Evolutionary conservation across 2,797 vertebrate genomes (phyloP), one percentile per base, ranked within the genome.

Genomic region (Avahi laniger): DNA sequence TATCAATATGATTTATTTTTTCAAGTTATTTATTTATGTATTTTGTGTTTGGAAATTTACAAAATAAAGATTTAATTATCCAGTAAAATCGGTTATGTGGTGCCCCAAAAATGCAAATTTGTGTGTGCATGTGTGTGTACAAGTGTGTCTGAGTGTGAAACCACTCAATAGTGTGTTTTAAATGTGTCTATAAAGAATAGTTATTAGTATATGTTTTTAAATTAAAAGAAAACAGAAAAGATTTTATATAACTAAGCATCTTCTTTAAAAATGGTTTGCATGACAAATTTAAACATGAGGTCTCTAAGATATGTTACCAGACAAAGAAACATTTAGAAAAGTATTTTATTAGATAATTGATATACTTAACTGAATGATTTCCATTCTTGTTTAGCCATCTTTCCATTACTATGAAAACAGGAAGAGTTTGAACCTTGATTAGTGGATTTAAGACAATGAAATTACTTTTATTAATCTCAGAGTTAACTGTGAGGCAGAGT

Each of bases 401-500:
- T 93, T 95, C 22, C 54, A 76, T 80, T 90, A 87, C 11, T 12
- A 33, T 73, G 43, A 50, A 82, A 65, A 78, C 54, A 1, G 41
- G 52, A 43, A 28, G 70, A 41, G n/a, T 72, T 50, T 80, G 69
- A 82, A 88, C 22, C 22, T 91, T 83, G 9, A 61, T 93, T 63
- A 65, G 22, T 82, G 38, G 11, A 43, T 82, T 91, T 61, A 72
- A 70, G n/a, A 83, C 89, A 70, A 70, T 17, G 61, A 78, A 76
- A 33, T 90, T 86, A 89, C n/a, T 30, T 33, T 89, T 95, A 65
- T 75, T 79, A 43, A 87, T 78, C 59, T 46, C 7, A 22, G 30
- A 95, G 43, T 90, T 90, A 96, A 92, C 84, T 84, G 30, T 72
- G 69, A 89, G 24, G 14, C 38, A 94, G 11, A 87, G 86, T 5